Evolutionary conservation across 2,888 invertebrate genomes (phyloP).

Genomic region (Ditula angustiorana): DNA sequence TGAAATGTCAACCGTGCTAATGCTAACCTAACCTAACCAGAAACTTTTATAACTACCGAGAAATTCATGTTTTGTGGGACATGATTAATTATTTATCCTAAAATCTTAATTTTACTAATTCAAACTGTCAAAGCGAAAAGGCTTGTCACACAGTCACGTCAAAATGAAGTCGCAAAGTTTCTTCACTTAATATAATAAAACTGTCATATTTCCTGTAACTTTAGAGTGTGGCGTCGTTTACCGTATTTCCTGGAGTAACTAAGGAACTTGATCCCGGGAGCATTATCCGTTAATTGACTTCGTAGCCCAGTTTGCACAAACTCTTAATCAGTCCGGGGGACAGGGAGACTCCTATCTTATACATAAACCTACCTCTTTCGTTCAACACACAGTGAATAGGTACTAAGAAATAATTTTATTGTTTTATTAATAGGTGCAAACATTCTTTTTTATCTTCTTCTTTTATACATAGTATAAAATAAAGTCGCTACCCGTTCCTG

Average conservation of each 20-base stretch:
- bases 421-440: too few species aligned
- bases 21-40: not conserved
- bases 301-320: not conserved
- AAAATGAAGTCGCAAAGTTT: not conserved
- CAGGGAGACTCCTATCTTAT: not conserved
- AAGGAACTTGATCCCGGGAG: slow-evolving; percentile 21
- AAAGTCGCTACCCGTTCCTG: too few species aligned
- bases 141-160: not conserved
- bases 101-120: not conserved
- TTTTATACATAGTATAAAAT: too few species aligned
- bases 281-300: slow-evolving; percentile 11
- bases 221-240: not conserved
- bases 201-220: slow-evolving; percentile 3
- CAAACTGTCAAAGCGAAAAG: not conserved
- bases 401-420: too few species aligned
- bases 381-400: too few species aligned
- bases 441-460: too few species aligned
- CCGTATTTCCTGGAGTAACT: slow-evolving; percentile 12
- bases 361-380: too few species aligned
- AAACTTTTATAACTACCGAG: not conserved
- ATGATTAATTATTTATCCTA: not conserved
- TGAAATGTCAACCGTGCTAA: too few species aligned
- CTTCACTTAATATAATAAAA: slow-evolving; percentile 13
- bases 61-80: not conserved
- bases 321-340: not conserved